Conservation (phyloP, 1,140 invertebrate species). For the Nymphalis io region DNA sequence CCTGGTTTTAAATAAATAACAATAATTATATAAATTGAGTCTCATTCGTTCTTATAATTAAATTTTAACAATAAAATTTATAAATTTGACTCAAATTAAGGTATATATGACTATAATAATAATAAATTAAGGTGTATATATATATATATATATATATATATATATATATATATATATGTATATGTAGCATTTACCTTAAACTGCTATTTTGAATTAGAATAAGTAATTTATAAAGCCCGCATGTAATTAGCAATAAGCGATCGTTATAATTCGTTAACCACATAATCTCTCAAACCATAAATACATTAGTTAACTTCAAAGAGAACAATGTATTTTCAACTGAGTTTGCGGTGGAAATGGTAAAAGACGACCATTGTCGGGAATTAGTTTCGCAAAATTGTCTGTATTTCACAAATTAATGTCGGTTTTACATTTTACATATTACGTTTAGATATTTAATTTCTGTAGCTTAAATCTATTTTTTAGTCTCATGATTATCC, state of each 20-base stretch:
- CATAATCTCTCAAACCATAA: slow-evolving; percentile 14
- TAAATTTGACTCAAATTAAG: too few relatives aligned
- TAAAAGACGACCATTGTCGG: slow-evolving; percentile 46
- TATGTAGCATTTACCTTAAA: too few relatives aligned
- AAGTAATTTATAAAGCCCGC: not conserved
- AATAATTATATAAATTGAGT: too few relatives aligned
- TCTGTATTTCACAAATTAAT: slow-evolving; percentile 53
- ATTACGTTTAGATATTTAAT: not conserved
- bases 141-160: too few relatives aligned
- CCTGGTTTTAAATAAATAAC: too few relatives aligned
- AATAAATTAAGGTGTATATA: too few relatives aligned
- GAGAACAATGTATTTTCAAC: slow-evolving; percentile 31
- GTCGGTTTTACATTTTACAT: slow-evolving; percentile 28
- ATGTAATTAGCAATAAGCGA: slow-evolving; percentile 8
- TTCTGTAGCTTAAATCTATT: not conserved
- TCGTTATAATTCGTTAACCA: slow-evolving; percentile 12
- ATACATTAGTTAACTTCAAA: slow-evolving; percentile 25
- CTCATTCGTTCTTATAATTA: too few relatives aligned
- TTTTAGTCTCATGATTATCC: not conserved
- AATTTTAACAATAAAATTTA: too few relatives aligned
- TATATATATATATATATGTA: too few relatives aligned
- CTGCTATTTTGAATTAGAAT: too few relatives aligned
- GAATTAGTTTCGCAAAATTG: slow-evolving; percentile 57
- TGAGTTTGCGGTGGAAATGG: slow-evolving; percentile 43
- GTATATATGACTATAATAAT: too few relatives aligned